These are phyloP conservation scores for Drusus annulatus DNA, from an alignment of 1,140 invertebrate species.

Conservation along the genomic window DNA sequence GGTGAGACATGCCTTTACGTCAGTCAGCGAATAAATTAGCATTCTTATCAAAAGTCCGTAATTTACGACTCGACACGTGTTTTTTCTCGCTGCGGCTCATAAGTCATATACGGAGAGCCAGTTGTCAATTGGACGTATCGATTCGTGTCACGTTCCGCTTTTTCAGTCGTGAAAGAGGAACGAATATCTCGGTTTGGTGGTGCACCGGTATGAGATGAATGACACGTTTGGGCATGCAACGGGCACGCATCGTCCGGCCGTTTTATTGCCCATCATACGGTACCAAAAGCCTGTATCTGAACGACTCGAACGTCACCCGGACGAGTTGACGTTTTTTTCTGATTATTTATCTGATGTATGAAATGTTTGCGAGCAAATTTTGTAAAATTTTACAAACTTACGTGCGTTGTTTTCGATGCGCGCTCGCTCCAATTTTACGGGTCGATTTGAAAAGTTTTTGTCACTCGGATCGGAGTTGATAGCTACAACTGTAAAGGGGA, in stretches of 20 bases:
- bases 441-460: constrained; percentile 22
- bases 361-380: constrained; percentile 38
- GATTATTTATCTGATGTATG: constrained; percentile 10
- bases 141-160: constrained; percentile 54
- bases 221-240: constrained; percentile 53
- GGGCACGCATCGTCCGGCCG: constrained; percentile 30
- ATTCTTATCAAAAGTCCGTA: constrained; percentile 57
- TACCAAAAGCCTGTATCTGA: constrained; percentile 38
- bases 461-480: neutral
- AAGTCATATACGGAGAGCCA: constrained; percentile 38
- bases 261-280: constrained; percentile 51
- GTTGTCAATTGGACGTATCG: constrained; percentile 25
- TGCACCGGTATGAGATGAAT: constrained; percentile 23
- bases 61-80: constrained; percentile 59
- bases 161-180: constrained; percentile 39
- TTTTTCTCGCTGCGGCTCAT: constrained; percentile 43
- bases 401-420: constrained; percentile 1
- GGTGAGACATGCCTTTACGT: constrained; percentile 9
- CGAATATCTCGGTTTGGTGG: constrained; percentile 37
- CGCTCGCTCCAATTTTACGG: constrained; percentile 29
- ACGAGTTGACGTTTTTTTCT: constrained; percentile 35
- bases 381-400: constrained; percentile 6
- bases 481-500: constrained; percentile 7
- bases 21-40: constrained; percentile 50
- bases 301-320: constrained; percentile 10